These are phyloP conservation scores for Bufo bufo DNA, from an alignment of 2,113 vertebrate genomes.

Conservation along the genomic window DNA sequence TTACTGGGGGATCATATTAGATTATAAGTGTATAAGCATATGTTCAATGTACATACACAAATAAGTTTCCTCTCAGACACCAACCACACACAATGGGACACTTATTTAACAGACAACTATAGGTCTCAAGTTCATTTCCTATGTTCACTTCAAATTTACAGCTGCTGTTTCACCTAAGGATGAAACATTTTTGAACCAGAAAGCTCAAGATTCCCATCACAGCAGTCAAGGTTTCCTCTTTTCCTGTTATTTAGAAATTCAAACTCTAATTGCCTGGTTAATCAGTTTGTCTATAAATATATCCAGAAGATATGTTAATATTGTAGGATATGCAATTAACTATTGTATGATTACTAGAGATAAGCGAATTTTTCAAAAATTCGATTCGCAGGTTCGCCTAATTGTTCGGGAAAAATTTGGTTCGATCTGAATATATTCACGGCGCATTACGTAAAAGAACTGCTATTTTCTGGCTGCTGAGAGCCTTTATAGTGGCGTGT, in stretches of 20 bases:
- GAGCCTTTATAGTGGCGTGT: no score
- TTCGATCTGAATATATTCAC: no score
- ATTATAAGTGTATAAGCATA: conserved; percentile 2
- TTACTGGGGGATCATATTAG: neutral
- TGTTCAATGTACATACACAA: conserved; percentile 1
- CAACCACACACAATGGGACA: conserved; percentile 30
- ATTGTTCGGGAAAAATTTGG: no score
- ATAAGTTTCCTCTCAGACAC: neutral
- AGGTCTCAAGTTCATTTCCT: conserved; percentile 43
- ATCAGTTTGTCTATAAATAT: neutral
- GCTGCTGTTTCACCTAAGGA: conserved; percentile 19
- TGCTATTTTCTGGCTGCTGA: no score
- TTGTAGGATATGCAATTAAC: no score
- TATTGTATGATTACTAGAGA: no score
- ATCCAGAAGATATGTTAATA: neutral
- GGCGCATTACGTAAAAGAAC: no score
- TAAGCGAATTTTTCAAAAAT: no score
- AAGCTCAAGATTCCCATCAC: conserved; percentile 1
- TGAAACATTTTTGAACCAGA: conserved; percentile 10
- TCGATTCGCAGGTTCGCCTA: no score
- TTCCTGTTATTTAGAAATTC: neutral
- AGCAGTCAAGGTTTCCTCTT: neutral
- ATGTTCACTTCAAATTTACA: conserved; percentile 26
- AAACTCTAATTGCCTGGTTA: neutral
- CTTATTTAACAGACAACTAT: conserved; percentile 31